Evolutionary conservation across 2,797 vertebrate species (phyloP), one percentile per base, ranked within the genome.

Genomic region (Choloepus didactylus): DNA sequence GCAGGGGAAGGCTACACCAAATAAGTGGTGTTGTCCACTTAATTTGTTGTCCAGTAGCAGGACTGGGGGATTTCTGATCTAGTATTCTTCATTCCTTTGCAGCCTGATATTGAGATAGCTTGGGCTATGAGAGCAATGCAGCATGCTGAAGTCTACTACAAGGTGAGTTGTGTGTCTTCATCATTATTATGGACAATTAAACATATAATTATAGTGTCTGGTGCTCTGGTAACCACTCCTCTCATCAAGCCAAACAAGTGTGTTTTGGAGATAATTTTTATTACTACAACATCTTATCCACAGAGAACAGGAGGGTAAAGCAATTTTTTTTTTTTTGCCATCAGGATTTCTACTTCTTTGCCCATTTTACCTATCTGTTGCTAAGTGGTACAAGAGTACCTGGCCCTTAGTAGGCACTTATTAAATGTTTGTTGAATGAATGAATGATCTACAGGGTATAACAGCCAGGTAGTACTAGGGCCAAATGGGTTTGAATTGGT

Each of bases 121-220:
- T 98, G 98, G 98, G 98, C 98, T 81, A 97, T 98, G 97, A 98
- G 96, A 72, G 98, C 98, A 1, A 98, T 98, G 38, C 98, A 98
- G 91, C 98, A 98, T 46, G 98, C 98, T 8, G 97, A 98, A 93
- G 97, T 98, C 88, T 98, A 98, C 95, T 98, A 97, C n/a, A 97
- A 91, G 87, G 97, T 98, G 82, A 95, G 83, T 95, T 92, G 44
- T 91, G 25, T 91, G 19, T 89, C 49, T 77, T 96, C n/a, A 27
- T 90, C 49, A 23, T 70, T 38, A 49, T 89, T 88, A 92, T 91
- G 4, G 62, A 66, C 38, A 91, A 96, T 86, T 69, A 73, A 95
- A 29, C 3, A 31, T 75, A 54, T 84, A 75, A 80, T 93, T 80
- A 23, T 94, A 75, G 31, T 83, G 29, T 90, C 23, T 94, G 69